Conservation (phyloP, 2,113 vertebrate genomes). For the Colinus virginianus region DNA sequence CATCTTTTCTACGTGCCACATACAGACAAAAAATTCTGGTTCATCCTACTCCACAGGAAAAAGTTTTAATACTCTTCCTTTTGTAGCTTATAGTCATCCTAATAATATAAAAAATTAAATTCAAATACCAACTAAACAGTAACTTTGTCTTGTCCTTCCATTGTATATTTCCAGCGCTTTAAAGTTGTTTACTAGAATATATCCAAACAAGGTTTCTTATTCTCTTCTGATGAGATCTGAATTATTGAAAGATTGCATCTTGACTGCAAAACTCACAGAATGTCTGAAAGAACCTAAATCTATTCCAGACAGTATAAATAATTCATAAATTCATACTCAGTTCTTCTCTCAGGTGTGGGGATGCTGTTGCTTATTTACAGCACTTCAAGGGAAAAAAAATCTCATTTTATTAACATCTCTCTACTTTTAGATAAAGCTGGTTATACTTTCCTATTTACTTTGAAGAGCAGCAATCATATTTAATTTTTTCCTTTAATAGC, state of each 20-base stretch:
- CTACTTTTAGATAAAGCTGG: background rate
- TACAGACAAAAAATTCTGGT: background rate
- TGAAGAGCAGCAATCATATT: background rate
- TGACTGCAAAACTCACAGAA: conserved; percentile 62
- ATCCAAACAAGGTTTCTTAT: conserved; percentile 35
- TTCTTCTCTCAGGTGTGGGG: conserved; percentile 39
- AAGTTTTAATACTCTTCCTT: background rate
- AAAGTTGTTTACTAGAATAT: conserved; percentile 50
- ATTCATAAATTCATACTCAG: conserved; percentile 64
- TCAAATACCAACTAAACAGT: conserved; percentile 16
- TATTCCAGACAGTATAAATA: conserved; percentile 65
- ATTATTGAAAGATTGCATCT: conserved; percentile 70
- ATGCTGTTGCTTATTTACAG: conserved; percentile 53
- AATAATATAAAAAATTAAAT: conserved; percentile 33
- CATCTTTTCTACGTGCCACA: background rate
- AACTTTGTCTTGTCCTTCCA: conserved; percentile 46
- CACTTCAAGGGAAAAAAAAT: background rate
- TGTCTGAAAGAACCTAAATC: conserved; percentile 61
- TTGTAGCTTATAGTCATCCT: background rate
- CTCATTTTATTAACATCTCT: conserved; percentile 21
- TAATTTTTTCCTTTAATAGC: background rate
- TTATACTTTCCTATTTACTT: background rate
- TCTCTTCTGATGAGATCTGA: conserved; percentile 68
- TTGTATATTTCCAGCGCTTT: conserved; percentile 14
- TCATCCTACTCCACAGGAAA: background rate